phyloP scores from a whole-genome alignment of 1,140 invertebrate genomes.

The Conus ventricosus region DNA sequence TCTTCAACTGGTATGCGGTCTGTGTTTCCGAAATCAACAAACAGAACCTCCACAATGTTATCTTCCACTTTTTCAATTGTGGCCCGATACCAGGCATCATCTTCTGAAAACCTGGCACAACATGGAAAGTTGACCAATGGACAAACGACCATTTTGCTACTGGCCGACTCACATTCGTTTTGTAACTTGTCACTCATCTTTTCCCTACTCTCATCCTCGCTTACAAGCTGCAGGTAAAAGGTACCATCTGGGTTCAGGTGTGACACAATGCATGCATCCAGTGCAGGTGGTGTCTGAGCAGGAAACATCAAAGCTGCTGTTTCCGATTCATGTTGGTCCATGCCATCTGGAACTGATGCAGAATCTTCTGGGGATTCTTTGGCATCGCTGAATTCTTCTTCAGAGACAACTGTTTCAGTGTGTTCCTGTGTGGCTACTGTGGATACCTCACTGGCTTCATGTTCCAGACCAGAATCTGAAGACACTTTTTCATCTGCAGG shows the following conservation, averaged over 20 bases:
- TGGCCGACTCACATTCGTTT: conserved; percentile 35
- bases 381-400: conserved; percentile 8
- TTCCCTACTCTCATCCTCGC: conserved; percentile 72
- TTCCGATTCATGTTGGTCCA: background rate
- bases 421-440: background rate
- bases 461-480: too few species aligned
- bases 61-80: conserved; percentile 83
- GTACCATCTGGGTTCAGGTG: conserved; percentile 65
- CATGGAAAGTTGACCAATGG: conserved; percentile 79
- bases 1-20: conserved; percentile 80
- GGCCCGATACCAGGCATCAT: conserved; percentile 87
- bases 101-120: conserved; percentile 83
- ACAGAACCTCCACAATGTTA: conserved; percentile 77
- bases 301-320: background rate
- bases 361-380: background rate
- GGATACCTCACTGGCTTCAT: too few species aligned
- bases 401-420: background rate
- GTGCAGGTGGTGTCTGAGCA: conserved; percentile 40
- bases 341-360: background rate
- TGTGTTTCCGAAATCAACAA: conserved; percentile 78
- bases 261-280: conserved; percentile 49
- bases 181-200: conserved; percentile 75
- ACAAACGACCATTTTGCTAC: background rate
- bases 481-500: too few species aligned
- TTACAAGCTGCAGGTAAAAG: conserved; percentile 76